These are phyloP conservation scores for Leucoraja erinaceus DNA, from an alignment of 2,113 vertebrate species.

Conservation along the genomic window DNA sequence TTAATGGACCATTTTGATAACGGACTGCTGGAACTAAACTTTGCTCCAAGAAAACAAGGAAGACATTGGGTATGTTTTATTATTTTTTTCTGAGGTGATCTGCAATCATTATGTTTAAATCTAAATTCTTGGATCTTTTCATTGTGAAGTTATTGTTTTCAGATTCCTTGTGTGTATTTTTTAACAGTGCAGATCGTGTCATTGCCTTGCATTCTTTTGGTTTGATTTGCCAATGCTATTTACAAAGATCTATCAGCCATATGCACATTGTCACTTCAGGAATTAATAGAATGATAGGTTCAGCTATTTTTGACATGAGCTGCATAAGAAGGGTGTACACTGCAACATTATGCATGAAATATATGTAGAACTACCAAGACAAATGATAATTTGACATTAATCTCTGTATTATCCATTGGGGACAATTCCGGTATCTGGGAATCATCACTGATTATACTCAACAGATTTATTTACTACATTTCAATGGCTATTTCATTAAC, in stretches of 20 bases:
- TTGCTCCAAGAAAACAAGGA: slow-evolving; percentile 43
- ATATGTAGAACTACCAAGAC: neutral
- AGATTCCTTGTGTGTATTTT: neutral
- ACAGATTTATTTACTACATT: neutral
- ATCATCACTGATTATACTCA: slow-evolving; percentile 12
- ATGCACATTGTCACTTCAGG: neutral
- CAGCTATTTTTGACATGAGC: neutral
- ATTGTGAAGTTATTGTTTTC: neutral
- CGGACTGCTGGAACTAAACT: slow-evolving; percentile 44
- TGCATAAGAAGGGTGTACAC: neutral
- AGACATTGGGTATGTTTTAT: slow-evolving; percentile 47
- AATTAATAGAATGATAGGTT: neutral
- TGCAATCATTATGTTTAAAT: neutral
- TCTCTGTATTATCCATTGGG: neutral
- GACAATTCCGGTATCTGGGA: neutral
- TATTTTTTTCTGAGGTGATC: neutral
- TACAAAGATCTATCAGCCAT: neutral
- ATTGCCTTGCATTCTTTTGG: neutral
- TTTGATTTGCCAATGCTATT: neutral
- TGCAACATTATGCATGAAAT: slow-evolving; percentile 6
- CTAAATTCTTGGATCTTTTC: neutral
- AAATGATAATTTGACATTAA: neutral
- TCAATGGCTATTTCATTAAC: neutral
- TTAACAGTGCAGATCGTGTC: neutral
- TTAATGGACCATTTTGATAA: slow-evolving; percentile 44